phyloP scores from a whole-genome alignment of 1,140 invertebrate genomes.

The Aphis craccivora region DNA sequence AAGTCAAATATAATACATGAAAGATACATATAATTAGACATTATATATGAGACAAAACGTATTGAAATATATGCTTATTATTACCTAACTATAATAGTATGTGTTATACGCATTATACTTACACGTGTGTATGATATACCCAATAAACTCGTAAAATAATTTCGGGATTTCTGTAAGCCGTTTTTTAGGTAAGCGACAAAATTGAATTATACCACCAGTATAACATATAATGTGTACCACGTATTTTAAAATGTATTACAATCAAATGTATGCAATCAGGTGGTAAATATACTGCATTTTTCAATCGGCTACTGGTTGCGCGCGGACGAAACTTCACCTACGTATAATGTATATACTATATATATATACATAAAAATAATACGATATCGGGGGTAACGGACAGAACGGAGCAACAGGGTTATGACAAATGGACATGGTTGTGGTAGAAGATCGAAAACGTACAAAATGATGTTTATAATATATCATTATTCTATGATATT shows the following conservation, averaged over 20 bases:
- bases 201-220: too few species aligned
- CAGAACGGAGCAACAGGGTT: constrained; percentile 47
- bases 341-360: too few species aligned
- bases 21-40: too few species aligned
- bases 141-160: not conserved
- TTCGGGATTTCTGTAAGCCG: not conserved
- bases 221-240: not conserved
- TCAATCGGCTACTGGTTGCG: constrained; percentile 50
- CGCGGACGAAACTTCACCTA: not conserved
- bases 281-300: not conserved
- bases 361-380: not conserved
- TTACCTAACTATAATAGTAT: too few species aligned
- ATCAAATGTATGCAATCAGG: not conserved
- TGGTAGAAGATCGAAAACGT: constrained; percentile 18
- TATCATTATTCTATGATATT: constrained; percentile 25
- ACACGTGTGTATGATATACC: too few species aligned
- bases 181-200: too few species aligned
- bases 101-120: too few species aligned
- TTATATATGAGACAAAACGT: too few species aligned
- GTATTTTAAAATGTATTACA: not conserved
- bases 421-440: constrained; percentile 28
- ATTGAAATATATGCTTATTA: too few species aligned
- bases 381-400: not conserved
- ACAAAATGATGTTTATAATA: not conserved
- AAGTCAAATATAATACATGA: too few species aligned